These are phyloP conservation scores for Epistrophella euchroma DNA, from an alignment of 2,888 invertebrate species.

Conservation along the genomic window DNA sequence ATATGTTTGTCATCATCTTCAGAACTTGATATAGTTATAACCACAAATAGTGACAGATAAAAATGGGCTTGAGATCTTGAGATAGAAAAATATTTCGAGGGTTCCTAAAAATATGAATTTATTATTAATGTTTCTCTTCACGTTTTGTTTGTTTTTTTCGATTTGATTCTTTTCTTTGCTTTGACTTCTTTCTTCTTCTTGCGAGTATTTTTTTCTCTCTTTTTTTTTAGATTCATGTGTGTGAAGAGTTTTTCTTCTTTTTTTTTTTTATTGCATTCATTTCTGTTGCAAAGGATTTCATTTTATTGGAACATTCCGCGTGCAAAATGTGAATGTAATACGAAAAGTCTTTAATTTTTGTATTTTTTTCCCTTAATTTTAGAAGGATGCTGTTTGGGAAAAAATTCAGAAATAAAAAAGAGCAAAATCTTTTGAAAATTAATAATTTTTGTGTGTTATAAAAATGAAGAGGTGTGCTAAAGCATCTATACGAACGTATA, in stretches of 20 bases:
- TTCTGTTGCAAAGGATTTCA: constrained; percentile 44
- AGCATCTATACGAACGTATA: constrained; percentile 5
- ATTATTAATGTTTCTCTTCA: constrained; percentile 29
- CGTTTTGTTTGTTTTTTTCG: constrained; percentile 8
- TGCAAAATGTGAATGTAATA: constrained; percentile 41
- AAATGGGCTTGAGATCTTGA: constrained; percentile 12
- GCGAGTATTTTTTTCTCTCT: neutral
- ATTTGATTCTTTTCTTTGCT: constrained; percentile 7
- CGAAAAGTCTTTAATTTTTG: constrained; percentile 8
- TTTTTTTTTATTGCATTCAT: constrained; percentile 16
- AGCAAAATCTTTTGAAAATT: constrained; percentile 45
- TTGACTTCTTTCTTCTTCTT: constrained; percentile 15
- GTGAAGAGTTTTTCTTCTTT: neutral
- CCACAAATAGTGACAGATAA: constrained; percentile 24
- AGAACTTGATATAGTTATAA: constrained; percentile 28
- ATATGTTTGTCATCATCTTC: constrained; percentile 35
- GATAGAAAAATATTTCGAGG: neutral
- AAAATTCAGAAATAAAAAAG: constrained; percentile 21
- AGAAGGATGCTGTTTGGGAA: constrained; percentile 30
- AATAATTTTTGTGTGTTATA: constrained; percentile 63
- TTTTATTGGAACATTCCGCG: constrained; percentile 52
- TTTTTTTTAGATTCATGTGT: constrained; percentile 5
- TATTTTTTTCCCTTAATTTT: constrained; percentile 8
- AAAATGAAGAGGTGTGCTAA: constrained; percentile 46
- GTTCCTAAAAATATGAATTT: constrained; percentile 18